Evolutionary conservation across 2,888 invertebrate species (phyloP), one percentile per base, ranked within the genome.

Genomic region (Melieria omissa): DNA sequence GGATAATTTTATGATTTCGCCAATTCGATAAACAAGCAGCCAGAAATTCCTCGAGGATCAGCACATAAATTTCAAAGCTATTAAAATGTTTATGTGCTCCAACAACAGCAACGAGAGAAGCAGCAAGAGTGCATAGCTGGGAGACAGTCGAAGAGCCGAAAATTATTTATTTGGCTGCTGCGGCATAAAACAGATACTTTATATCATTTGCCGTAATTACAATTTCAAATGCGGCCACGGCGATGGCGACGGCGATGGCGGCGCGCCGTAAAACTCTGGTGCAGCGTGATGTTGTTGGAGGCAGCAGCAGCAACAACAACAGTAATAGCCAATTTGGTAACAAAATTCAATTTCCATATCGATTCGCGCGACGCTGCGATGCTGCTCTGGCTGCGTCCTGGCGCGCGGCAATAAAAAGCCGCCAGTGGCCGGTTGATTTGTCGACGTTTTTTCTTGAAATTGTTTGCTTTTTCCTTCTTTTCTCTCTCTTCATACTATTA

Each of bases 131-230:
- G 64, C 52, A 54, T 12, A 49, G 47, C 42, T 49, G 61, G n/a
- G 14, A 70, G 44, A 62, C 29, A 29, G 29, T 29, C 54, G 4
- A 52, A 54, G 63, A 44, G 46, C 47, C 54, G 63, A 60, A 69
- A 65, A 73, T 75, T 74, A 73, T 76, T 77, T 77, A 77, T 74
- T 71, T 68, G 73, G 70, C 65, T 69, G 74, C 70, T 65, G 68
- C 74, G 67, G 52, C 77, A 78, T 76, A 78, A 76, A 78, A 73
- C 74, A 68, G 74, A 75, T 75, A 76, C 73, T 78, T 78, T 78
- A 77, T 77, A 76, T 71, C 77, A 77, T 77, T 77, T 73, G 75
- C 70, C 70, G 74, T 78, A 78, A 78, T 78, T 78, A 78, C 76
- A 73, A 75, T 71, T 73, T 73, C 64, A 71, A 77, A 74, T 76